Conservation (phyloP, 2,113 vertebrate genomes). For the Rissa tridactyla region DNA sequence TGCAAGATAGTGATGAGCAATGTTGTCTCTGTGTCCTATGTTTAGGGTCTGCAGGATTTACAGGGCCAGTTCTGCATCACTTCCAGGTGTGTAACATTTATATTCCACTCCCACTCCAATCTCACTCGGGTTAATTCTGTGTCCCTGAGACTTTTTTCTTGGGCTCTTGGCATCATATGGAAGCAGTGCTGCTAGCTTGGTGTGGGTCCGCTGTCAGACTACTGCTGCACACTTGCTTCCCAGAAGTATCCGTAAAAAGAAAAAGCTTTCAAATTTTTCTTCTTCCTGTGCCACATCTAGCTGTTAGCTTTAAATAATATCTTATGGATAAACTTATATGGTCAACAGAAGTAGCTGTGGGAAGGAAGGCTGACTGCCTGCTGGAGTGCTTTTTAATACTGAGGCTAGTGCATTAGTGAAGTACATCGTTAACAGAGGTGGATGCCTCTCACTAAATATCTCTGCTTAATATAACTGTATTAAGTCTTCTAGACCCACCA, state of each 20-base stretch:
- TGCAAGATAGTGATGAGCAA: neutral
- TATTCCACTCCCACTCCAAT: neutral
- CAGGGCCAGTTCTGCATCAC: neutral
- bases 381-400: neutral
- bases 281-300: neutral
- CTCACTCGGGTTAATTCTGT: neutral
- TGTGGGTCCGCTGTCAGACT: neutral
- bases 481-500: neutral
- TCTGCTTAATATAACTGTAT: neutral
- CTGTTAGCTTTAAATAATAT: neutral
- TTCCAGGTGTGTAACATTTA: neutral
- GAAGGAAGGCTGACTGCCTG: neutral
- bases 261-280: neutral
- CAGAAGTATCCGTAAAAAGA: neutral
- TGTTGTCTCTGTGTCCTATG: neutral
- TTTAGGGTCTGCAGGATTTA: neutral
- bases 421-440: neutral
- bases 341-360: neutral
- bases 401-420: neutral
- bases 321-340: neutral
- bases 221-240: neutral
- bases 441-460: neutral
- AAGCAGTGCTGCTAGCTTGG: neutral
- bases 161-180: neutral
- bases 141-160: neutral